phyloP scores from a whole-genome alignment of 2,797 vertebrate genomes.

The Acropternis orthonyx region DNA sequence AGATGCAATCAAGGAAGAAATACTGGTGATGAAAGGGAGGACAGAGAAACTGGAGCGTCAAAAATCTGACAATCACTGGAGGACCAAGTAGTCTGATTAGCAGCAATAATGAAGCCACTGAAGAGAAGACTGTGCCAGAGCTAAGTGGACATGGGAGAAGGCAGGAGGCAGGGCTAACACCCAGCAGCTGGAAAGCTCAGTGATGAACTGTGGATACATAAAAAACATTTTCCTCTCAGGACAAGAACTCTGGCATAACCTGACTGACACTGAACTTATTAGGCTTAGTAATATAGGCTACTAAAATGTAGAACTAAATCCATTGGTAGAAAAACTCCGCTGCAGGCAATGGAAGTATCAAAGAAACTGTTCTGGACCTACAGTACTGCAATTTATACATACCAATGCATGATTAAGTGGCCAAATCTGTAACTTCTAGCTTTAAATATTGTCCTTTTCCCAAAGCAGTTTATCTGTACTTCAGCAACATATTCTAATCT shows the following conservation, averaged over 20 bases:
- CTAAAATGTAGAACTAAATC: neutral
- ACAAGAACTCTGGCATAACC: neutral
- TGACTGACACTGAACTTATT: neutral
- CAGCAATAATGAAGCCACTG: neutral
- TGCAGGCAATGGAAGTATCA: neutral
- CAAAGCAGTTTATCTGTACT: neutral
- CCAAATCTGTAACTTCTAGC: neutral
- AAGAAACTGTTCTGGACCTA: neutral
- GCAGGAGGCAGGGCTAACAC: neutral
- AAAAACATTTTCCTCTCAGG: neutral
- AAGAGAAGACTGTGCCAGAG: neutral
- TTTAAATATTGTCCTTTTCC: neutral
- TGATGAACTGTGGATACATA: neutral
- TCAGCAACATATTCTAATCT: neutral
- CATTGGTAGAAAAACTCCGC: neutral
- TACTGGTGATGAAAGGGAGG: neutral
- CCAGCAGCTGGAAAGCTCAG: neutral
- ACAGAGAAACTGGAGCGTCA: slow-evolving; percentile 38
- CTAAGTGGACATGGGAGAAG: neutral
- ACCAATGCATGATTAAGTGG: neutral
- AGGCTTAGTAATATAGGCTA: neutral
- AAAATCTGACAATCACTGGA: slow-evolving; percentile 22
- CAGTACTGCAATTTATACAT: neutral
- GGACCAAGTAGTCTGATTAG: neutral
- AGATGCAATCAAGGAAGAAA: neutral